A percentile compares a stretch with the other conserved stretches of the same genome.
phyloP scores from a whole-genome alignment of 2,113 vertebrate genomes.

The Chloebia gouldiae region DNA sequence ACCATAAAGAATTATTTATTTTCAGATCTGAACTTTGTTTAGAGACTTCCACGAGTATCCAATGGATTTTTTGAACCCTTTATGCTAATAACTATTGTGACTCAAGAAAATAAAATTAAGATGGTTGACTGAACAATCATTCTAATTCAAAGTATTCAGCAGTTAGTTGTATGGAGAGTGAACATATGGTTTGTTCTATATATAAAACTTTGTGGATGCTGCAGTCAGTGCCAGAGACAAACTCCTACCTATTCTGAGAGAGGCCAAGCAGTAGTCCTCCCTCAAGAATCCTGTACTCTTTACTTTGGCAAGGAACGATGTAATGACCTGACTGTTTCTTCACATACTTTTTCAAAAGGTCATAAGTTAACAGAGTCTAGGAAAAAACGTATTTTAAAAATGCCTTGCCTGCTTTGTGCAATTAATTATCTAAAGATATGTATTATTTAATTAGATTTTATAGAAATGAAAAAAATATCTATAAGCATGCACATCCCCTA shows the following conservation, averaged over 20 bases:
- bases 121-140: background rate
- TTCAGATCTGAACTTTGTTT: background rate
- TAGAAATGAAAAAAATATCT: background rate
- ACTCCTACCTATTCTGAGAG: constrained; percentile 66
- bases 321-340: constrained; percentile 66
- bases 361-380: constrained; percentile 66
- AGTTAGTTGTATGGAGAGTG: background rate
- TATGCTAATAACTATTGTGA: background rate
- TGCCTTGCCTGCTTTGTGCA: background rate
- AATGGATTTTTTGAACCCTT: background rate
- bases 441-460: background rate
- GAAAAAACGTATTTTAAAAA: background rate
- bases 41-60: background rate
- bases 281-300: constrained; percentile 64
- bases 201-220: background rate
- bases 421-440: background rate
- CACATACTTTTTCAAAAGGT: constrained; percentile 68
- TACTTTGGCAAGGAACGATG: constrained; percentile 58
- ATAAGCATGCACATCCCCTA: background rate
- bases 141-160: background rate
- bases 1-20: background rate
- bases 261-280: constrained; percentile 66
- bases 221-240: background rate
- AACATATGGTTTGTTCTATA: background rate
- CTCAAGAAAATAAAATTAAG: background rate